phyloP scores from a whole-genome alignment of 1,140 invertebrate genomes.

The Orchesella cincta region DNA sequence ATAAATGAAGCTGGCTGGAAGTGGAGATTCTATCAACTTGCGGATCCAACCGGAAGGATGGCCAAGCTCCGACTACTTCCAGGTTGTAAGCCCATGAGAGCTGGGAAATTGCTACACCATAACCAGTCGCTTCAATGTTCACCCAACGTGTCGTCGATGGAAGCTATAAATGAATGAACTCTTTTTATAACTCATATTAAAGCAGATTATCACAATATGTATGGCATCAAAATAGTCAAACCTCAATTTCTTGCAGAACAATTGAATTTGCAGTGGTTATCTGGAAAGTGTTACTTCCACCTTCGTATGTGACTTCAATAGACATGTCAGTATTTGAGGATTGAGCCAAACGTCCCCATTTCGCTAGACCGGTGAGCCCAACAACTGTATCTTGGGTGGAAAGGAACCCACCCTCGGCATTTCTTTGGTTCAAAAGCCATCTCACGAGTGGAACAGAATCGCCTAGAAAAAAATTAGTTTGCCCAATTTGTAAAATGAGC shows the following conservation, averaged over 20 bases:
- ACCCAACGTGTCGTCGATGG: slow-evolving; percentile 62
- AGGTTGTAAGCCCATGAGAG: slow-evolving; percentile 81
- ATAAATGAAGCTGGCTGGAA: slow-evolving; percentile 78
- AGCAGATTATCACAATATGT: background rate
- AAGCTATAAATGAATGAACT: slow-evolving; percentile 56
- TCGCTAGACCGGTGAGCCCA: background rate
- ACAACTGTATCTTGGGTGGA: slow-evolving; percentile 65
- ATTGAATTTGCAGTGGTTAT: slow-evolving; percentile 70
- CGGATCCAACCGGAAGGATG: slow-evolving; percentile 84
- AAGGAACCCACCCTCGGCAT: slow-evolving; percentile 77
- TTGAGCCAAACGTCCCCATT: slow-evolving; percentile 59
- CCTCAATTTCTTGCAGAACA: slow-evolving; percentile 72
- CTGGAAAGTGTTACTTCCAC: slow-evolving; percentile 62
- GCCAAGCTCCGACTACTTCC: slow-evolving; percentile 85
- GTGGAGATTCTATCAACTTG: slow-evolving; percentile 83
- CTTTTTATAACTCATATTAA: slow-evolving; percentile 19
- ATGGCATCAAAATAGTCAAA: slow-evolving; percentile 55
- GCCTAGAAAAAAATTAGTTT: slow-evolving; percentile 50
- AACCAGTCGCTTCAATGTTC: slow-evolving; percentile 72
- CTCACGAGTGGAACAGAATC: slow-evolving; percentile 77
- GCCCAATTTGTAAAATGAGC: no score
- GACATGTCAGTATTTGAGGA: slow-evolving; percentile 62
- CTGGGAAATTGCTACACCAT: slow-evolving; percentile 80
- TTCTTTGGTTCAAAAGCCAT: slow-evolving; percentile 81
- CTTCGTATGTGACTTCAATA: slow-evolving; percentile 61